These are phyloP conservation scores for Ariolimax columbianus DNA, from an alignment of 2,888 invertebrate species.

Conservation along the genomic window DNA sequence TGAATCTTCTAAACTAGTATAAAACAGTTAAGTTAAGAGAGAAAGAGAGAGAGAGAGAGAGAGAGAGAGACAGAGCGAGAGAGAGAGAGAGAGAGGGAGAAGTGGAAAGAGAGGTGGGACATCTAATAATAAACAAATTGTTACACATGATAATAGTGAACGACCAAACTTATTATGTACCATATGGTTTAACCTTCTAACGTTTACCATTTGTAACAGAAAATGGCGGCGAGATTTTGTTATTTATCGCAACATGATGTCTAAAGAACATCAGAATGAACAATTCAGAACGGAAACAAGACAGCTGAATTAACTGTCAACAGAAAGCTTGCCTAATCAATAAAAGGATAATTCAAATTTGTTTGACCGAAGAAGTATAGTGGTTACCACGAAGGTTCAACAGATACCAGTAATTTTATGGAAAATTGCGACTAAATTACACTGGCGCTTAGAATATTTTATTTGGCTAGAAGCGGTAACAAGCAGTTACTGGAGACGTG, in stretches of 20 bases:
- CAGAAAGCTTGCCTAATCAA: not conserved
- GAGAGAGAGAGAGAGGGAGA: too few species aligned
- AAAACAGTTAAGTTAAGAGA: too few species aligned
- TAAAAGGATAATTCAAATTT: not conserved
- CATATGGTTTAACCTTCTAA: too few species aligned
- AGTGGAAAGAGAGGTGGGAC: too few species aligned
- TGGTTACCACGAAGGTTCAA: not conserved
- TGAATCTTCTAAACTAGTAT: too few species aligned
- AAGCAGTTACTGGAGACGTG: not conserved
- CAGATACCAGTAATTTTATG: not conserved
- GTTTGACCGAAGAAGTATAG: not conserved
- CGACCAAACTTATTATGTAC: too few species aligned
- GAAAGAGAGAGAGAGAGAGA: too few species aligned
- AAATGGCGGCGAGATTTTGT: not conserved
- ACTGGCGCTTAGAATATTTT: not conserved
- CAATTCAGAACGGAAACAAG: not conserved
- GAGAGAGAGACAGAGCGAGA: too few species aligned
- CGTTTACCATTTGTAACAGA: not conserved
- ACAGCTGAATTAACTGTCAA: not conserved
- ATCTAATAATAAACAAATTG: too few species aligned
- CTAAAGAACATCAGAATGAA: too few species aligned
- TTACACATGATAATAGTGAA: too few species aligned
- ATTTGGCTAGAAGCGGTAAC: not conserved
- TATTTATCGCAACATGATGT: not conserved
- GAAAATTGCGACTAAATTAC: not conserved